Conservation (phyloP, 2,888 invertebrate genomes). For the Harmothoe impar region DNA sequence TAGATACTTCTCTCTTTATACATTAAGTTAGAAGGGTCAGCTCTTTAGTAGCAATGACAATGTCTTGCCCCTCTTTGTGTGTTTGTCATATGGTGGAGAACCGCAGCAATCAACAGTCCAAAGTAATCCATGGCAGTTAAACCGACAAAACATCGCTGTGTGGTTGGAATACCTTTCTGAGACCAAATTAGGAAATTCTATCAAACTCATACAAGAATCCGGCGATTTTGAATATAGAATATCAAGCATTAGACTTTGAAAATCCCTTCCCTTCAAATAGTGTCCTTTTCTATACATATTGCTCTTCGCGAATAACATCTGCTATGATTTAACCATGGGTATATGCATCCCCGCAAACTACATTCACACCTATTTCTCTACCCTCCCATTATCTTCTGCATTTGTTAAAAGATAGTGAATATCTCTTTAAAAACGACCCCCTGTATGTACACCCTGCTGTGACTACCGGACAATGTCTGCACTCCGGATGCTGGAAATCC, state of each 20-base stretch:
- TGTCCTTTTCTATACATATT: neutral
- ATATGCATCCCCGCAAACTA: too few species aligned
- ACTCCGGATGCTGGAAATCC: neutral
- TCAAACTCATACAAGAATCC: too few species aligned
- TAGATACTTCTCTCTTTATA: neutral
- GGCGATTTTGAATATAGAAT: too few species aligned
- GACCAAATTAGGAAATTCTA: neutral
- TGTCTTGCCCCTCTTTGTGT: neutral
- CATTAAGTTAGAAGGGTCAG: constrained; percentile 12
- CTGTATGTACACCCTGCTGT: constrained; percentile 2
- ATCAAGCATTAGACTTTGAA: too few species aligned
- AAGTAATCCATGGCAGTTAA: neutral
- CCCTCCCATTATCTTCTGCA: neutral
- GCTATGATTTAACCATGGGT: neutral
- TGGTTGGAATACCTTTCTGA: neutral
- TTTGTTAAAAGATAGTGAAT: neutral
- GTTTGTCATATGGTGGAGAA: neutral
- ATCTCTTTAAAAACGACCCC: neutral
- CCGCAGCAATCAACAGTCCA: neutral
- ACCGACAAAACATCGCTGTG: neutral
- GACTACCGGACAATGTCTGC: neutral
- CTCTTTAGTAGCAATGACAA: neutral
- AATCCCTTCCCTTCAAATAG: too few species aligned
- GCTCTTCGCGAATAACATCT: neutral
- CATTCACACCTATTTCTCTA: neutral